Evolutionary conservation across 2,113 vertebrate species (phyloP).

Genomic region (Cryptomyrus ogoouensis): DNA sequence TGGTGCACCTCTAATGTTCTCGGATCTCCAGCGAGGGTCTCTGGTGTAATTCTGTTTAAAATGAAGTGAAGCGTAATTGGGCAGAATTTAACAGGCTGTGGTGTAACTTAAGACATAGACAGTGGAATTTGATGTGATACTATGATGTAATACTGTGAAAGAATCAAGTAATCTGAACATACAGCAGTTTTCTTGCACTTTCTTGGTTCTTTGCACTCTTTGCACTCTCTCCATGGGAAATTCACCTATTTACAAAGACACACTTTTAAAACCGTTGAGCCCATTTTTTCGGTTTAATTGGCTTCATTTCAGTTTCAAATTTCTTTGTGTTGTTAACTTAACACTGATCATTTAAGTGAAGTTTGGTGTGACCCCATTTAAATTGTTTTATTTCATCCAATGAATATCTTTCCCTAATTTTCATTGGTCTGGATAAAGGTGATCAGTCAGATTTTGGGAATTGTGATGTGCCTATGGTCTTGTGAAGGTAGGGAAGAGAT

Average conservation of each 20-base stretch:
- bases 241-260: background rate
- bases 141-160: background rate
- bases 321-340: background rate
- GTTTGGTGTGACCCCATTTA: background rate
- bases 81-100: background rate
- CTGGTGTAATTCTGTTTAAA: background rate
- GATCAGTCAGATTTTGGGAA: background rate
- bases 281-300: background rate
- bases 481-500: background rate
- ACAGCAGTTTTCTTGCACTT: background rate
- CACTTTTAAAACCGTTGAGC: background rate
- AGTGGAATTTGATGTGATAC: background rate
- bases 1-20: background rate
- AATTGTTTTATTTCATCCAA: background rate
- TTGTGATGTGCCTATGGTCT: background rate
- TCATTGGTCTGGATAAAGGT: background rate
- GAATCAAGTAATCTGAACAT: background rate
- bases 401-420: background rate
- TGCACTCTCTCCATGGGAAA: background rate
- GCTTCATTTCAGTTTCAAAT: background rate
- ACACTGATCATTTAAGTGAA: background rate
- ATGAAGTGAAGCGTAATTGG: constrained; percentile 8
- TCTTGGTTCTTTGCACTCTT: background rate
- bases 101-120: background rate
- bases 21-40: background rate